phyloP scores from a whole-genome alignment of 2,888 invertebrate species.

The Epistrophella euchroma region DNA sequence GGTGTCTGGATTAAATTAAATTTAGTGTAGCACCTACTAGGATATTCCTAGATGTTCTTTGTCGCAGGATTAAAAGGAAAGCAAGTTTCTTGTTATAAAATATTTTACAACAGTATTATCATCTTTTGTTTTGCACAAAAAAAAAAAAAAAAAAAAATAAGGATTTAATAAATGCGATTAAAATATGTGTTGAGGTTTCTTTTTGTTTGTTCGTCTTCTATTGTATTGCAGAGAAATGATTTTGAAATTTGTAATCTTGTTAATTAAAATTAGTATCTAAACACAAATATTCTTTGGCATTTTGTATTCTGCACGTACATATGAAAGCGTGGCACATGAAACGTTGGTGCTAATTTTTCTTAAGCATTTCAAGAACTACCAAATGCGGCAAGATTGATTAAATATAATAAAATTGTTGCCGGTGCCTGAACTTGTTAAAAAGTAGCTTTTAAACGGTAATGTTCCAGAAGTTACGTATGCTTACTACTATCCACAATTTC shows the following conservation, averaged over 20 bases:
- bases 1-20: conserved; percentile 72
- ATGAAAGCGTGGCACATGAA: too few species aligned
- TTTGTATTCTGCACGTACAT: too few species aligned
- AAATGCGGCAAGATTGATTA: too few species aligned
- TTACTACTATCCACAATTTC: too few species aligned
- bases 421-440: too few species aligned
- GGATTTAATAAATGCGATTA: conserved; percentile 60
- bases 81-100: not conserved
- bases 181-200: conserved; percentile 40
- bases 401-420: too few species aligned
- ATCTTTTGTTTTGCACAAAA: not conserved
- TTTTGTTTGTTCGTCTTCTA: not conserved
- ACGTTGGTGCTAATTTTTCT: too few species aligned
- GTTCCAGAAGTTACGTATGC: too few species aligned
- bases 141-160: not conserved
- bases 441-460: too few species aligned
- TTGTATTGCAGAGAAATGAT: not conserved
- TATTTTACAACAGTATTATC: conserved; percentile 37
- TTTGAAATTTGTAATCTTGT: not conserved
- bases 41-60: conserved; percentile 30
- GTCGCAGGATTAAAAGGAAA: conserved; percentile 15
- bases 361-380: too few species aligned
- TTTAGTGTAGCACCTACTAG: conserved; percentile 33
- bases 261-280: not conserved
- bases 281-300: too few species aligned